Evolutionary conservation across 2,888 invertebrate species (phyloP), one percentile per base, ranked within the genome.

Genomic region (Acrocyrtus sp.): DNA sequence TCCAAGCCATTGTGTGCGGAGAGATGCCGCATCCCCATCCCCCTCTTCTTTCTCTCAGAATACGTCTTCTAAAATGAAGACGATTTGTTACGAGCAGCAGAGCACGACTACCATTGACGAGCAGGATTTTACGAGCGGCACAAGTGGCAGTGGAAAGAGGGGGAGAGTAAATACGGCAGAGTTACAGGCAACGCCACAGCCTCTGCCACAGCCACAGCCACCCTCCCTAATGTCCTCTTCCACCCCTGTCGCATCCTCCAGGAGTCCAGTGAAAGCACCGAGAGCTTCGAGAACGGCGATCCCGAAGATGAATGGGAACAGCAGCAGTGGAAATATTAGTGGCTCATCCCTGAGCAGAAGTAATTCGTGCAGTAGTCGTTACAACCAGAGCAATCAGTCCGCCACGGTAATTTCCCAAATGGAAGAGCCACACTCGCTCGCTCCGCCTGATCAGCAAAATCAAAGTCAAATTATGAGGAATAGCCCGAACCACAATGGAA

Each of bases 261-360:
- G 58, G 34, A 70, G 70, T 58, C 70, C 70, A 41, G 70, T 70
- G 57, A 70, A 70, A 58, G 70, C 70, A 19, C 70, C 70, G 15
- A 48, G 70, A 43, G 54, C 54, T 45, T 65, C 65, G 19, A 45
- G 47, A 47, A 39, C 41, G 5, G 51, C 48, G 1, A 69, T 62
- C 24, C 69, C 61, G 19, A 51, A 29, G 19, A 41, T 54, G n/a
- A 57, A 51, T 60, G 60, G 68, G 3, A n/a, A n/a, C n/a, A 61
- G 61, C 21, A 60, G 53, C 26, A 34, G 45, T n/a, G 41, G 60
- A 21, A 68, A 43, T 41, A 50, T 68, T 57, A 22, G 17, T 10
- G 53, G 53, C 12, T 34, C 58, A 29, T 58, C 69, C 21, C 62
- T 69, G n/a, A 54, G 48, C 26, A 15, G 69, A n/a, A 69, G 62